Base-by-base conservation (phyloP, 2,888 invertebrate species). In the Hemicrepidius hirtus region DNA sequence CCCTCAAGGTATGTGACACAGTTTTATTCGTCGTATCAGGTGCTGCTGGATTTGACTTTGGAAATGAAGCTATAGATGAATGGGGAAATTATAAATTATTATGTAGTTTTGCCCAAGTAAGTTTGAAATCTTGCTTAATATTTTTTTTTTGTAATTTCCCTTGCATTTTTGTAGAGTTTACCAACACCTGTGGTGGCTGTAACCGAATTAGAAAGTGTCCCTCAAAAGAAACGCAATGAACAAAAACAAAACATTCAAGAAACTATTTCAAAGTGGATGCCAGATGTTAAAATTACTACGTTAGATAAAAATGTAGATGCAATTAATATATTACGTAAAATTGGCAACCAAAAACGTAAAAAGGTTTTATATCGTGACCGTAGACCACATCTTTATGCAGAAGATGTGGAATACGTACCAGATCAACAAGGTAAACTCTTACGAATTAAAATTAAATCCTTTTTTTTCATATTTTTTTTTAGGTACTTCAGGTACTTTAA, bases 1-100 rank as follows among this genome's bases (percentile, higher is more conserved):
- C 93, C n/a, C 87, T 94, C 0, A 97, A 97, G 89, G 92, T 97
- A 5, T 93, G 96, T 21, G 97, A 97, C 83, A 94, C 95, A 0
- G 90, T 95, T 1, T 82, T 98, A 3, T 92, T 96, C 83, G 85
- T 97, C 7, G 89, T 95, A 49, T 94, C 95, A 0, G 92, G 94
- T 0, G 84, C 86, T 71, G 84, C 85, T 76, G 89, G 89, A 9
- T 87, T 91, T 65, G 84, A 80, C 75, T 82, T 82, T 59, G 84
- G 81, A 71, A 90, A 92, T 76, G 92, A 93, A 75, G 88, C 93
- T 0, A 89, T 96, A 49, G 96, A 96, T 83, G 90, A 91, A 73
- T 94, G 93, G 91, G 96, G 96, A 0, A 92, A 93, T 77, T 91
- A 92, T 79, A 90, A 96, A 18, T 88, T 97, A 20, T 91, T 93